Conservation (phyloP, 2,888 invertebrate genomes). For the Nysson spinosus region DNA sequence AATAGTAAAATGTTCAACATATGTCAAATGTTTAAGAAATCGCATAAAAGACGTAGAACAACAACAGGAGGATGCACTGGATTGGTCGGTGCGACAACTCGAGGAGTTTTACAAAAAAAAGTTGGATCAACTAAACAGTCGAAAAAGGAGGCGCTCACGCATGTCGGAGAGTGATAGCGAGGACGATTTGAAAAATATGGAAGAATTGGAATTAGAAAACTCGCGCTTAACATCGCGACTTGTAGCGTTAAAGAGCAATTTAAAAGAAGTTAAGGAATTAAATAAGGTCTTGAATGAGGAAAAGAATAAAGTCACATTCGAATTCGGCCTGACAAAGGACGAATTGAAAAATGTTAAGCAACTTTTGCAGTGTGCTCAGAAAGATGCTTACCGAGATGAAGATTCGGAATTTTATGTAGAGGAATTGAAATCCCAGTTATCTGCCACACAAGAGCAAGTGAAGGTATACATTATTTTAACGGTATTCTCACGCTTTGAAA, state of each 20-base stretch:
- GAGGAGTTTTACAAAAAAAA: constrained; percentile 68
- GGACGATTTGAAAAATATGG: constrained; percentile 21
- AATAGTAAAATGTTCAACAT: not conserved
- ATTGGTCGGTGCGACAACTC: constrained; percentile 65
- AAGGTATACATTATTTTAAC: constrained; percentile 53
- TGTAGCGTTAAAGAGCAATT: constrained; percentile 53
- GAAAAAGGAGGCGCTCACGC: constrained; percentile 56
- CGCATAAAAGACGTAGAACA: constrained; percentile 68
- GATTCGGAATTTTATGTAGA: constrained; percentile 52
- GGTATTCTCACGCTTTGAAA: not conserved
- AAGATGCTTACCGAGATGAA: constrained; percentile 48
- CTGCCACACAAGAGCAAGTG: constrained; percentile 60
- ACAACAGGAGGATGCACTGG: constrained; percentile 66
- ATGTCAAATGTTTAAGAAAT: constrained; percentile 29
- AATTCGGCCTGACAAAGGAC: constrained; percentile 60
- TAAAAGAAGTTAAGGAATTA: constrained; percentile 57
- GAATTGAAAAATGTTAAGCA: constrained; percentile 61
- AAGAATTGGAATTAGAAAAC: constrained; percentile 64
- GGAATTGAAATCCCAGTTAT: constrained; percentile 62
- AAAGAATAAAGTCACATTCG: constrained; percentile 63
- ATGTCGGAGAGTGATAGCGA: constrained; percentile 16
- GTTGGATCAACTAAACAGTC: constrained; percentile 46
- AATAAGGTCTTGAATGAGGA: constrained; percentile 59
- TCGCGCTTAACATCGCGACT: constrained; percentile 58
- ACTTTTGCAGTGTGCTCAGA: constrained; percentile 59